Conservation (phyloP, 2,888 invertebrate genomes). For the Pediacus dermestoides region DNA sequence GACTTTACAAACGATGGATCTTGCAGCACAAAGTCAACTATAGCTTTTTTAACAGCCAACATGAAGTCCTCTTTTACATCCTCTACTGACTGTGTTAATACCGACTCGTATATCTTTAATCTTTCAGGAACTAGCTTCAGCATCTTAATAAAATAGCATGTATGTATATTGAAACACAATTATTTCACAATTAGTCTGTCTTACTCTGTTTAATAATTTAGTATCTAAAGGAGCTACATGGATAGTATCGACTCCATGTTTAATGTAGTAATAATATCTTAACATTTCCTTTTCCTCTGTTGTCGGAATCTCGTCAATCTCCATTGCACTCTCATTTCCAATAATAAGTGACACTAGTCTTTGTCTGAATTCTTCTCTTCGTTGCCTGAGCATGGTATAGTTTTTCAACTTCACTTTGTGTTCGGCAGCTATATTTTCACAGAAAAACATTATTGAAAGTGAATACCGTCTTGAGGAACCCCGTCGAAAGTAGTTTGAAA, state of each 20-base stretch:
- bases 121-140: constrained; percentile 61
- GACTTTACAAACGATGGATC: constrained; percentile 63
- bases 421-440: constrained; percentile 50
- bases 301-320: constrained; percentile 54
- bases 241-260: constrained; percentile 85
- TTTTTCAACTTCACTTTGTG: constrained; percentile 51
- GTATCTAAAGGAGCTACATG: constrained; percentile 82
- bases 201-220: constrained; percentile 62
- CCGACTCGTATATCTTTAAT: constrained; percentile 61
- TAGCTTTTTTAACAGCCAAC: constrained; percentile 84
- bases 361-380: constrained; percentile 78
- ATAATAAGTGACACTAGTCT: constrained; percentile 74
- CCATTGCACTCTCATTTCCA: constrained; percentile 49
- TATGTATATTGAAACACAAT: no score
- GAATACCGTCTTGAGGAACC: no score
- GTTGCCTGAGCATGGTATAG: constrained; percentile 66
- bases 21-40: constrained; percentile 86
- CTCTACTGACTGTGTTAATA: constrained; percentile 60
- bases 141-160: no score
- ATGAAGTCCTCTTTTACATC: constrained; percentile 85
- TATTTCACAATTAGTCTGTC: no score
- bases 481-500: no score
- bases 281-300: constrained; percentile 66
- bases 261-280: constrained; percentile 86
- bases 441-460: no score